phyloP scores from a whole-genome alignment of 2,888 invertebrate genomes.

The Drosophila barbarae region DNA sequence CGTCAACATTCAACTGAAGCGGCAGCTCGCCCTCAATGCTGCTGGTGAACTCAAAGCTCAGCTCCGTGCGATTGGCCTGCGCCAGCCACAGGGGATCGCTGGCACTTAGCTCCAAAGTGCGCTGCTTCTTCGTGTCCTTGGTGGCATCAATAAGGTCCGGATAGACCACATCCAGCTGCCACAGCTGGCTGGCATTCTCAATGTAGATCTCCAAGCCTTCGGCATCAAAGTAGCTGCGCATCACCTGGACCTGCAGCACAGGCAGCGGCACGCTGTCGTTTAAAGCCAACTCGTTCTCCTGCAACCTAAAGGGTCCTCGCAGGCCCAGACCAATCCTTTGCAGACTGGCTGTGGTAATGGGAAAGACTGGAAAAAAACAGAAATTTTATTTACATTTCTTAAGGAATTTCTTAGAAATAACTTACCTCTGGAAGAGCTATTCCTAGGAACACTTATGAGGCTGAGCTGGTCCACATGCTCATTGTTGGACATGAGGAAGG shows the following conservation, averaged over 20 bases:
- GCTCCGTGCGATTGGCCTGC: constrained; percentile 57
- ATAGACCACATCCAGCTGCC: constrained; percentile 77
- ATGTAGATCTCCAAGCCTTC: constrained; percentile 57
- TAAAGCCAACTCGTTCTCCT: constrained; percentile 77
- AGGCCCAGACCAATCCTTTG: constrained; percentile 81
- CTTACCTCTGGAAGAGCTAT: constrained; percentile 65
- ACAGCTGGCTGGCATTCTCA: constrained; percentile 67
- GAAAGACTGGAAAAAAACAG: constrained; percentile 61
- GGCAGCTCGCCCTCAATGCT: constrained; percentile 78
- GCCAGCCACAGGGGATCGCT: constrained; percentile 48
- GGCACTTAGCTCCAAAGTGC: constrained; percentile 68
- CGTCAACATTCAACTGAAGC: constrained; percentile 82
- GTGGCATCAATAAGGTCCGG: constrained; percentile 77
- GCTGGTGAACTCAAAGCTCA: constrained; percentile 73
- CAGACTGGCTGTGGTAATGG: constrained; percentile 74
- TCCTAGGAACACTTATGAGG: constrained; percentile 82
- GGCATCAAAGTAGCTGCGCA: constrained; percentile 68
- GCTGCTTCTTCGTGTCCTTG: constrained; percentile 80
- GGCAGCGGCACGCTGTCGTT: constrained; percentile 60
- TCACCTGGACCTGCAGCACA: constrained; percentile 63
- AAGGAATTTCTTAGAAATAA: accelerated
- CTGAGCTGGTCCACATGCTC: constrained; percentile 84
- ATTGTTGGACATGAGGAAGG: constrained; percentile 84
- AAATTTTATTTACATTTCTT: background rate
- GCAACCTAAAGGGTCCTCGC: constrained; percentile 83